Evolutionary conservation across 2,113 vertebrate species (phyloP).

Genomic region (Megalops atlanticus): DNA sequence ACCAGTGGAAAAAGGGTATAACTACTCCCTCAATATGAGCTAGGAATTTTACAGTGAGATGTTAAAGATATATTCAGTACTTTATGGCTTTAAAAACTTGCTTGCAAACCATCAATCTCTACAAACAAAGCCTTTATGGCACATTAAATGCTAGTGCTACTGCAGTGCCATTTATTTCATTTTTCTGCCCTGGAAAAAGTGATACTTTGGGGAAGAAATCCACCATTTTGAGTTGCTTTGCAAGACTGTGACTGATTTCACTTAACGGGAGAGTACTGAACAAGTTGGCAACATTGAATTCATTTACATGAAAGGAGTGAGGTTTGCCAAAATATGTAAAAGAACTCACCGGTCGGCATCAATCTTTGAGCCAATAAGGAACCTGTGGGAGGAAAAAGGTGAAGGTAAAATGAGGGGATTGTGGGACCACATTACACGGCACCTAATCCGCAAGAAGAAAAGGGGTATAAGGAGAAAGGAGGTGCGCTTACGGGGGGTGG

Average conservation of each 20-base stretch:
- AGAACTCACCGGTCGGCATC: constrained; percentile 88
- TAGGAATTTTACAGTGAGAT: no score
- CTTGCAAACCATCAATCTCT: no score
- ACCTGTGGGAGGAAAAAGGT: constrained; percentile 69
- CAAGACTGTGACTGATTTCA: not conserved
- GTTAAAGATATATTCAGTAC: no score
- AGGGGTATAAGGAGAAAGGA: not conserved
- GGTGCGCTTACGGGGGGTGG: constrained; percentile 84
- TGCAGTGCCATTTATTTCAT: no score
- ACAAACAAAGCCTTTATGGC: no score
- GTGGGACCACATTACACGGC: not conserved
- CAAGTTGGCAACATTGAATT: not conserved
- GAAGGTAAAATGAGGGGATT: not conserved
- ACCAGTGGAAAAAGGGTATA: no score
- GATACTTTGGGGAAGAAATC: no score
- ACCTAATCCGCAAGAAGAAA: not conserved
- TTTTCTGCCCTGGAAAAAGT: no score
- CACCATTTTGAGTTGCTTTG: not conserved
- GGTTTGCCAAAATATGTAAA: not conserved
- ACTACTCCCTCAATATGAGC: no score
- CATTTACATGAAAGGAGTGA: not conserved
- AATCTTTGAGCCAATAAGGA: constrained; percentile 93
- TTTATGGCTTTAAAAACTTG: no score
- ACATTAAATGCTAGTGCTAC: no score
- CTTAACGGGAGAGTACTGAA: not conserved